A percentile compares a stretch with the other conserved stretches of the same genome.
These are phyloP conservation scores for Aromia moschata DNA, from an alignment of 2,888 invertebrate genomes.

Conservation along the genomic window DNA sequence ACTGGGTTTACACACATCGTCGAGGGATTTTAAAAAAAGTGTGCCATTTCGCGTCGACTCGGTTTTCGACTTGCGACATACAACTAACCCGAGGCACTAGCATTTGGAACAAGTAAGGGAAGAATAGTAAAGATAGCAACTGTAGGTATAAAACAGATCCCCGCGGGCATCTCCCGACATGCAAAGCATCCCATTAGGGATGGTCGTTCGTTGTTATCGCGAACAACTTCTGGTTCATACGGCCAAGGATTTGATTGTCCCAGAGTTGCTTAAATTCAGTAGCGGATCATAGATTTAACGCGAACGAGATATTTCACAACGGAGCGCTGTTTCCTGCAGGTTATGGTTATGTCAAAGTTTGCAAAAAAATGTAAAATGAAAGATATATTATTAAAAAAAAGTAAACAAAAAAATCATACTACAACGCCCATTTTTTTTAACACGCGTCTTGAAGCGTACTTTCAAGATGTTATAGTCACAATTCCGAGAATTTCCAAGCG, in stretches of 20 bases:
- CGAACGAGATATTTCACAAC: too few species aligned
- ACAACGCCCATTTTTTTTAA: too few species aligned
- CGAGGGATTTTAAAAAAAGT: neutral
- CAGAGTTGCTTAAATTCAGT: constrained; percentile 6
- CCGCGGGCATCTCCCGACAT: constrained; percentile 15
- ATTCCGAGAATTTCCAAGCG: too few species aligned
- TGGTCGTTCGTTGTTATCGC: constrained; percentile 21
- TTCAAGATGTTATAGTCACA: too few species aligned
- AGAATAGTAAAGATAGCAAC: constrained; percentile 25
- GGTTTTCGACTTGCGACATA: neutral
- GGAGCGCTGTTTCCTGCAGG: too few species aligned
- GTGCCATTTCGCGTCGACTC: neutral
- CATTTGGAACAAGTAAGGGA: constrained; percentile 9
- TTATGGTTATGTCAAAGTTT: too few species aligned
- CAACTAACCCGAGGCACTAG: neutral
- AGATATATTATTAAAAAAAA: too few species aligned
- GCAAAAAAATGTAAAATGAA: too few species aligned
- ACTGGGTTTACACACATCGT: neutral
- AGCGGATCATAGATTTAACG: too few species aligned
- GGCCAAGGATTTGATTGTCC: constrained; percentile 20
- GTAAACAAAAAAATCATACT: too few species aligned
- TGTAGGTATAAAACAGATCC: constrained; percentile 20
- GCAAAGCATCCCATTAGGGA: constrained; percentile 21
- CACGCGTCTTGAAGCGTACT: too few species aligned
- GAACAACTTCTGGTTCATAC: constrained; percentile 21